Evolutionary conservation across 2,797 vertebrate species (phyloP), one percentile per base, ranked within the genome.

Genomic region (Ara ararauna): DNA sequence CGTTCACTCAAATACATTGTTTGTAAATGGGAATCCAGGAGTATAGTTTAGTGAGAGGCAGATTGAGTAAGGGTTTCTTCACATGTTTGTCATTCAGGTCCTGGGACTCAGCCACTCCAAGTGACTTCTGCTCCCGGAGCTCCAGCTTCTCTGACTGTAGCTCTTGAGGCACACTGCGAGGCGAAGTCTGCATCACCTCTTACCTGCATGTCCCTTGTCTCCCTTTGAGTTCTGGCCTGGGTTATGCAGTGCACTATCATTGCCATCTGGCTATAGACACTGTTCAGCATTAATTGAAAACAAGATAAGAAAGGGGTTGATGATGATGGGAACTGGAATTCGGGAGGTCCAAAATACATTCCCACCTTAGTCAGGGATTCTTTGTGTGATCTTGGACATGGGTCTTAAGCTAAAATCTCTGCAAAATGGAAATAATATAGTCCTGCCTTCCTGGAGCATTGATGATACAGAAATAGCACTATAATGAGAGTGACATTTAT

Each of bases 241-340:
- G 7, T 72, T 77, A 22, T 9, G 29, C 0, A 0, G 38, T 6
- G 13, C 22, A 10, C 51, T n/a, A 3, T 24, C 15, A 38, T 12
- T 54, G 30, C 19, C 20, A 15, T 58, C 51, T 66, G 34, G 11
- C 17, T 67, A 13, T 5, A 47, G 51, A 56, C 3, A 2, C 45
- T 40, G 26, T 13, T 85, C 40, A 61, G 16, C 42, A 20, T 34
- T 58, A 58, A 58, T 2, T 77, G 47, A 61, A 19, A 51, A 34
- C 9, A 20, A 64, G 47, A 13, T 47, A 73, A 53, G 48, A 56
- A 87, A 62, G 27, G 7, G 9, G 5, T 32, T 81, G 42, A 24
- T 84, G 50, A 20, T 23, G 14, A 23, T 27, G 27, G 61, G 24
- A 88, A 68, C 36, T 53, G 80, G 73, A 81, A 68, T 36, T 86